Conservation (phyloP, 2,888 invertebrate species). For the Drosophila mayaguana region DNA sequence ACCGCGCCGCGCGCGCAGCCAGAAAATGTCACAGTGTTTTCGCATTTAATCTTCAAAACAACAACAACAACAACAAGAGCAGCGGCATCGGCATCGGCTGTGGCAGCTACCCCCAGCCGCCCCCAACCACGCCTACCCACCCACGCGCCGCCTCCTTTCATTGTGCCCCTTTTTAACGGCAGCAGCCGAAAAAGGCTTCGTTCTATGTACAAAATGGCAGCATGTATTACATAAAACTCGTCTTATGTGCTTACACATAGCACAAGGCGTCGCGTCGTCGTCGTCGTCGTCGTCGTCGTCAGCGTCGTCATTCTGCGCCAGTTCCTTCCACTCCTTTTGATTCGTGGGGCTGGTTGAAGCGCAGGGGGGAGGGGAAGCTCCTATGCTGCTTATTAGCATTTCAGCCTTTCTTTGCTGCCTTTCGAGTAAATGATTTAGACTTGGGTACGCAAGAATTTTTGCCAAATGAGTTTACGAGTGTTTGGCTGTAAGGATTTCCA, state of each 20-base stretch:
- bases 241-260: constrained; percentile 70
- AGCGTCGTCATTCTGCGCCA: not conserved
- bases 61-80: constrained; percentile 59
- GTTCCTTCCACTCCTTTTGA: constrained; percentile 1
- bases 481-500: constrained; percentile 67
- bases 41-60: constrained; percentile 75
- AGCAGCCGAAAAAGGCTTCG: constrained; percentile 60
- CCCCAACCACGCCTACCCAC: constrained; percentile 15
- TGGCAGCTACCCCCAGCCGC: constrained; percentile 12
- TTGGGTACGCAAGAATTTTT: constrained; percentile 58
- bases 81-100: not conserved
- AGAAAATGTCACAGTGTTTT: constrained; percentile 80
- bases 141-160: constrained; percentile 62
- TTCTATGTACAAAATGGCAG: constrained; percentile 68
- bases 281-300: constrained; percentile 2
- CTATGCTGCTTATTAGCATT: constrained; percentile 75
- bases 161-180: constrained; percentile 76
- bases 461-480: constrained; percentile 78
- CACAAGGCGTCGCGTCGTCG: constrained; percentile 19
- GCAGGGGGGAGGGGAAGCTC: not conserved
- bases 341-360: not conserved
- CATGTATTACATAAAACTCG: constrained; percentile 71
- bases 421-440: constrained; percentile 74
- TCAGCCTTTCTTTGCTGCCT: constrained; percentile 74
- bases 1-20: constrained; percentile 59